These are phyloP conservation scores for Thalassoma bifasciatum DNA, from an alignment of 2,113 vertebrate genomes.

Conservation along the genomic window DNA sequence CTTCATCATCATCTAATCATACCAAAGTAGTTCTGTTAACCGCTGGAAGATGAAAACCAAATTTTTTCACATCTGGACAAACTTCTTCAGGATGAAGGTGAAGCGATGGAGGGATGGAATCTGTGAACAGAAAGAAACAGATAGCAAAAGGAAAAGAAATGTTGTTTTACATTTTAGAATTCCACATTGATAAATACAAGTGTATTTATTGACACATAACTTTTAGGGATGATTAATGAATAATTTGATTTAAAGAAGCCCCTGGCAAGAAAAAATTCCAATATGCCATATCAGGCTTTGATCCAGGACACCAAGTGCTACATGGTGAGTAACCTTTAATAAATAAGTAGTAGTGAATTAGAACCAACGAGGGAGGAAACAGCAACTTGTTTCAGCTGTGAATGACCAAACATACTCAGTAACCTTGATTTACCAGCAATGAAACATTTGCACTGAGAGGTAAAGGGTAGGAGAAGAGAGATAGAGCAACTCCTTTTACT, in stretches of 20 bases:
- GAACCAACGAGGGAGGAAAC: background rate
- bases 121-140: slow-evolving; percentile 32
- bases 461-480: too few species aligned
- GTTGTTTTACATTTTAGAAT: background rate
- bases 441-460: too few species aligned
- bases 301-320: slow-evolving; percentile 20
- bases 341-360: slow-evolving; percentile 26
- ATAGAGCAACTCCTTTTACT: too few species aligned
- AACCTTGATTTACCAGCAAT: too few species aligned
- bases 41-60: slow-evolving; percentile 6
- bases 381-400: too few species aligned
- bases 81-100: slow-evolving; percentile 9
- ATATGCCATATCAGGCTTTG: background rate
- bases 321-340: slow-evolving; percentile 1
- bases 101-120: slow-evolving; percentile 3
- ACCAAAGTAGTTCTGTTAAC: background rate
- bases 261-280: background rate
- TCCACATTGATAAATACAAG: background rate
- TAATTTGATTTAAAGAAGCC: background rate
- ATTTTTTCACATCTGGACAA: background rate
- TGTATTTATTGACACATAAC: background rate
- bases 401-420: too few species aligned
- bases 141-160: background rate
- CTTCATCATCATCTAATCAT: background rate
- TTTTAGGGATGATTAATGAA: background rate